phyloP scores from a whole-genome alignment of 2,888 invertebrate genomes.

The Terebella lapidaria region DNA sequence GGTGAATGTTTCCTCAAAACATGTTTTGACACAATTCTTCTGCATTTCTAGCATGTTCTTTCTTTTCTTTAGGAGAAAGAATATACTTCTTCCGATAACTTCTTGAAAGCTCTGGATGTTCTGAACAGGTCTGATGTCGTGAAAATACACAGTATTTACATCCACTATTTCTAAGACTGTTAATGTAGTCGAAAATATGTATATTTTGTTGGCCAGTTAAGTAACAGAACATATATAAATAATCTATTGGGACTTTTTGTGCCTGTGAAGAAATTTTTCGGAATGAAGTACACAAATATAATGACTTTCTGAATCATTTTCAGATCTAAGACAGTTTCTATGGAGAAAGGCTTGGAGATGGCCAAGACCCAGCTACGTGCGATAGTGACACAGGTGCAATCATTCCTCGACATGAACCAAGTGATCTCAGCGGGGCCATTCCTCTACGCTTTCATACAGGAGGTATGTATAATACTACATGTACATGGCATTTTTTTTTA shows the following conservation, averaged over 20 bases:
- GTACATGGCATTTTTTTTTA: too few species aligned
- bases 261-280: neutral
- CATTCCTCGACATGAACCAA: conserved; percentile 71
- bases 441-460: conserved; percentile 77
- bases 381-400: conserved; percentile 72
- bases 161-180: too few species aligned
- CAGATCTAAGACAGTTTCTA: conserved; percentile 12
- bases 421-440: conserved; percentile 85
- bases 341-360: conserved; percentile 65
- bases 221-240: too few species aligned
- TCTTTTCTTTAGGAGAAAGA: conserved; percentile 57
- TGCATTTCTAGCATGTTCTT: neutral
- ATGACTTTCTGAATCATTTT: neutral
- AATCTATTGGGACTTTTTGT: too few species aligned
- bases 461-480: conserved; percentile 58
- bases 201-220: too few species aligned
- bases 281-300: neutral
- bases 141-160: too few species aligned
- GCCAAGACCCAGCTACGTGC: conserved; percentile 68
- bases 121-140: conserved; percentile 57
- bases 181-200: too few species aligned
- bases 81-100: conserved; percentile 64
- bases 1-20: neutral
- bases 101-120: conserved; percentile 68
- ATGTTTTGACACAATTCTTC: neutral